Evolutionary conservation across 2,888 invertebrate species (phyloP), one percentile per base, ranked within the genome.

Genomic region (Pyrochroa serraticornis): DNA sequence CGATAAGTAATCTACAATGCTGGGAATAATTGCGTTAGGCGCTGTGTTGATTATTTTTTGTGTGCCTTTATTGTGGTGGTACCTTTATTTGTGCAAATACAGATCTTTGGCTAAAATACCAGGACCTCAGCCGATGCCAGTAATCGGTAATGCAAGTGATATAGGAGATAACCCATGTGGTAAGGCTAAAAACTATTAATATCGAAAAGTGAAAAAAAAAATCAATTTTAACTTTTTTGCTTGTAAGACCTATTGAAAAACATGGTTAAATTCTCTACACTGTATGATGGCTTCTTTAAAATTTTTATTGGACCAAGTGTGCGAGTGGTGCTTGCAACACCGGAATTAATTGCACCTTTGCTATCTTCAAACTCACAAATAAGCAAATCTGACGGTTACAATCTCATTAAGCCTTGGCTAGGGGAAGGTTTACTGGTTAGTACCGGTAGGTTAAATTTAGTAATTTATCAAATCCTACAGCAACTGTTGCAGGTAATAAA

Each of bases 401-500:
- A 69, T 32, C 55, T 70, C 7, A 55, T 79, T 3, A 62, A 70
- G 33, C 72, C 74, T 6, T 80, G 80, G 80, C 66, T 80, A 5
- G 62, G 69, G 7, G 72, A 71, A 6, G 80, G 80, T 45, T 69
- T 80, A 38, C 66, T 80, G 1, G 77, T 77, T 5, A 78, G 77
- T 46, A 65, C 70, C 66, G 79, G 80, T 79, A 64, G 58, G 10
- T 56, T n/a, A 38, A 45, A 44, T 48, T 39, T 5, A 7, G 9
- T 2, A 12, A n/a, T n/a, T 7, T 3, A 41, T 7, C 30, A 10
- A n/a, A 33, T 10, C 6, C 13, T 13, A 44, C n/a, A 12, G 8
- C 30, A 30, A 13, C 6, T n/a, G 7, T 31, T 7, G 6, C 14
- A 64, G 64, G 60, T 6, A 7, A 39, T 6, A 63, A 63, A 51